These are phyloP conservation scores for Apodemia mormo DNA, from an alignment of 2,888 invertebrate species.

Conservation along the genomic window DNA sequence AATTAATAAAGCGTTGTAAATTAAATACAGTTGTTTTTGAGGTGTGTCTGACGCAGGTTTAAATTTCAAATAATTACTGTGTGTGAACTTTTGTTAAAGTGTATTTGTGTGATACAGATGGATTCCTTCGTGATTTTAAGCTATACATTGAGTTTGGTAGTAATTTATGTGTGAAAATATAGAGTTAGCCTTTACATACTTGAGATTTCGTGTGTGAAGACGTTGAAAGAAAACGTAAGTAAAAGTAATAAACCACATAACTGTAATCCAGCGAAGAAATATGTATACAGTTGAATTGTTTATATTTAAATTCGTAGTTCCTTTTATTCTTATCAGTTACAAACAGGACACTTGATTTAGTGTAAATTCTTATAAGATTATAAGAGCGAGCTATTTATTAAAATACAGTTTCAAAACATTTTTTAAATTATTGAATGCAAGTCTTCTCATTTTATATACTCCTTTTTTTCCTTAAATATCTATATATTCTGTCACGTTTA, in stretches of 20 bases:
- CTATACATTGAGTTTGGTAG: conserved; percentile 37
- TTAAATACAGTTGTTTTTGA: conserved; percentile 37
- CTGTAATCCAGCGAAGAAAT: conserved; percentile 51
- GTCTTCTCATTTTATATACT: no score
- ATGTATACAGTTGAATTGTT: conserved; percentile 45
- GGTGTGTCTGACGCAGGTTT: conserved; percentile 62
- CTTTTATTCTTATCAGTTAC: background rate
- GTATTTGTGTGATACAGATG: conserved; percentile 62
- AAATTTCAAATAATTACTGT: conserved; percentile 54
- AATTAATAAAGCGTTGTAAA: no score
- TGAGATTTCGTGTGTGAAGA: conserved; percentile 60
- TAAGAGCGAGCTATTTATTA: background rate
- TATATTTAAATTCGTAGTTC: conserved; percentile 6
- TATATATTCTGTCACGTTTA: no score
- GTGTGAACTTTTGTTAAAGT: conserved; percentile 54
- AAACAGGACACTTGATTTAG: background rate
- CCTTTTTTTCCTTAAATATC: no score
- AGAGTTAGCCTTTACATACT: conserved; percentile 56
- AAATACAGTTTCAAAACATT: background rate
- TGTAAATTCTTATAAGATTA: background rate
- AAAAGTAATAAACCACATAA: conserved; percentile 60
- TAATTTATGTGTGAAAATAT: conserved; percentile 27
- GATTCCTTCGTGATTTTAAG: conserved; percentile 49
- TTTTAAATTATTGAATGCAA: no score
- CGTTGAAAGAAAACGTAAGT: conserved; percentile 63